phyloP scores from a whole-genome alignment of 2,888 invertebrate genomes.

The Pasiphila rectangulata region DNA sequence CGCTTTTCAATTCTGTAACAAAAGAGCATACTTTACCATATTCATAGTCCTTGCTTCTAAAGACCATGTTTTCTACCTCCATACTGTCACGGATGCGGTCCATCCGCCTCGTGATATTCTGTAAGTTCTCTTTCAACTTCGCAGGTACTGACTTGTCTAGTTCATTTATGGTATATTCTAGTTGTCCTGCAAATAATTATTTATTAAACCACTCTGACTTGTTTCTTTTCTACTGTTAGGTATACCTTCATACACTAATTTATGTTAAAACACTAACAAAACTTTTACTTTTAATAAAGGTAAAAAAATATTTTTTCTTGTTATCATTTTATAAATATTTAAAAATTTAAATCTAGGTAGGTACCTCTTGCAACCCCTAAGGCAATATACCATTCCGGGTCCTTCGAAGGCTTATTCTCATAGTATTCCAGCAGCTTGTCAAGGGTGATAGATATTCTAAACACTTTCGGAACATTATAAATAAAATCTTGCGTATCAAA shows the following conservation, averaged over 20 bases:
- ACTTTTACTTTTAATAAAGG: too few relatives aligned
- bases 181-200: slow-evolving; percentile 49
- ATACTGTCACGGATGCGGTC: slow-evolving; percentile 64
- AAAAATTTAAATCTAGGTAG: too few relatives aligned
- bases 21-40: too few relatives aligned
- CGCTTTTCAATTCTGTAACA: too few relatives aligned
- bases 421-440: slow-evolving; percentile 68
- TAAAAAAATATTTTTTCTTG: too few relatives aligned
- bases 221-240: too few relatives aligned
- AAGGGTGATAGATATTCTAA: slow-evolving; percentile 65
- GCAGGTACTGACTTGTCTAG: slow-evolving; percentile 66
- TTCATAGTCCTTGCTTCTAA: slow-evolving; percentile 71
- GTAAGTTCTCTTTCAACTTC: slow-evolving; percentile 66
- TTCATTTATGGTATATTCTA: slow-evolving; percentile 72
- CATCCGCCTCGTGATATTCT: slow-evolving; percentile 66
- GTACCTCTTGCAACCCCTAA: slow-evolving; percentile 69
- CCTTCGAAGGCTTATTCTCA: slow-evolving; percentile 72
- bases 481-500: slow-evolving; percentile 76
- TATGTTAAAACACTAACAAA: too few relatives aligned
- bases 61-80: slow-evolving; percentile 51
- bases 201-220: too few relatives aligned
- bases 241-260: too few relatives aligned
- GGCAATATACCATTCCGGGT: slow-evolving; percentile 72
- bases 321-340: too few relatives aligned
- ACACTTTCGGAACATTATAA: slow-evolving; percentile 75